These are phyloP conservation scores for Eueremaeus valkanovi DNA, from an alignment of 2,888 invertebrate species.

Conservation along the genomic window DNA sequence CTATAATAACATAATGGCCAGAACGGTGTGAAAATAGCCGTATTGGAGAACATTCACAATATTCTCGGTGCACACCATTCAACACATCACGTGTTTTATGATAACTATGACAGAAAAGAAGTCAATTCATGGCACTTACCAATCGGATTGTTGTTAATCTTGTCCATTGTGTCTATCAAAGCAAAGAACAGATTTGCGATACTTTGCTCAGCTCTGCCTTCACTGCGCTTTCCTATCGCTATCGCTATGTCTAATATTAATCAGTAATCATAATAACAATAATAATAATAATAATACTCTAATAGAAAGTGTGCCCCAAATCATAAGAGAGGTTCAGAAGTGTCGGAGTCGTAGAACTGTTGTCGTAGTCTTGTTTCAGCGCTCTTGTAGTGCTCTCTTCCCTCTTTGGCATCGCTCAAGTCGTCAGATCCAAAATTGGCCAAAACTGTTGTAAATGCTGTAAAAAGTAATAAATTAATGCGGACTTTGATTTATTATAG, in stretches of 20 bases:
- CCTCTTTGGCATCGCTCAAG: background rate
- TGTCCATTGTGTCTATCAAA: background rate
- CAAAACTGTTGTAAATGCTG: slow-evolving; percentile 12
- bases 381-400: background rate
- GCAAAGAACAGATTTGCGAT: background rate
- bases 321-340: background rate
- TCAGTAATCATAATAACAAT: too few relatives aligned
- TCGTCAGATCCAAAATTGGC: background rate
- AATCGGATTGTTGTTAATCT: slow-evolving; percentile 10
- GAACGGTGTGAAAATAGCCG: slow-evolving; percentile 20
- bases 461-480: slow-evolving; percentile 27
- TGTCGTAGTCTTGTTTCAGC: background rate
- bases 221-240: background rate
- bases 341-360: background rate
- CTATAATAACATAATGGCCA: slow-evolving; percentile 8
- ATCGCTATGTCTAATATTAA: background rate
- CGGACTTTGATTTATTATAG: slow-evolving; percentile 31
- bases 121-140: slow-evolving; percentile 33
- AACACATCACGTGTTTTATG: slow-evolving; percentile 28
- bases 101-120: slow-evolving; percentile 32
- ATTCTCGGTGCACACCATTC: background rate
- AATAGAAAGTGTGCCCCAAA: slow-evolving; percentile 18
- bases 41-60: background rate
- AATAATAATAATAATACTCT: background rate
- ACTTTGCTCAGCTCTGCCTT: background rate